Percentiles rank a stretch among this genome's conserved stretches.
These are phyloP conservation scores for Holocentrus rufus DNA, from an alignment of 2,797 vertebrate species.

Conservation along the genomic window DNA sequence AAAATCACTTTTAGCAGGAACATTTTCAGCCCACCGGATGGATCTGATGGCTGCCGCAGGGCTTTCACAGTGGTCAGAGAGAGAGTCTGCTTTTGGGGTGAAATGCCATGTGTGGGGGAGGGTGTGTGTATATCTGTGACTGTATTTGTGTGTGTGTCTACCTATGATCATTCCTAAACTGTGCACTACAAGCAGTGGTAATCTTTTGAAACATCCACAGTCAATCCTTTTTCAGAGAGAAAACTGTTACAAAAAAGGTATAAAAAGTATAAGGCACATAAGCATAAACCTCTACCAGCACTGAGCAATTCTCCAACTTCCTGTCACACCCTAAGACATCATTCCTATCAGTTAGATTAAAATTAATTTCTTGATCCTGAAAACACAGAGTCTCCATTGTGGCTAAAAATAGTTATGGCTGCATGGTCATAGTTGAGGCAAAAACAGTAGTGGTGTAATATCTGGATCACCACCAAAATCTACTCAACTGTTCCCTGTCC, in stretches of 20 bases:
- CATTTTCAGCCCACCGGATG: constrained; percentile 42
- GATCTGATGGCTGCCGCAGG: constrained; percentile 34
- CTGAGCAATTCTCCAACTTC: too few relatives aligned
- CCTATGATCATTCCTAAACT: not conserved
- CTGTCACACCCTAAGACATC: too few relatives aligned
- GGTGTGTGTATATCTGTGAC: not conserved
- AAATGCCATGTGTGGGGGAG: constrained; percentile 20
- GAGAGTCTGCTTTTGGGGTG: constrained; percentile 34
- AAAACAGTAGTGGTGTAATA: too few relatives aligned
- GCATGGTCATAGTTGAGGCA: too few relatives aligned
- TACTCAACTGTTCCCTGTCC: not conserved
- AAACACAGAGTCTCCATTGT: too few relatives aligned
- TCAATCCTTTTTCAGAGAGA: not conserved
- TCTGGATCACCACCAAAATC: not conserved
- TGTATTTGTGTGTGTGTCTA: not conserved
- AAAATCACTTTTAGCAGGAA: constrained; percentile 62
- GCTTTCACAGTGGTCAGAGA: constrained; percentile 52
- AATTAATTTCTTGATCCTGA: too few relatives aligned
- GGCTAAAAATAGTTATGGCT: too few relatives aligned
- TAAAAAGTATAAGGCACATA: too few relatives aligned
- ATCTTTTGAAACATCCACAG: not conserved
- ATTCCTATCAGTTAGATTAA: too few relatives aligned
- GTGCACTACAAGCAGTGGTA: not conserved
- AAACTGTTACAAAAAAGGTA: not conserved
- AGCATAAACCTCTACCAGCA: too few relatives aligned